Evolutionary conservation across 2,888 invertebrate genomes (phyloP), one percentile per base, ranked within the genome.

Genomic region (Orthosia gracilis): DNA sequence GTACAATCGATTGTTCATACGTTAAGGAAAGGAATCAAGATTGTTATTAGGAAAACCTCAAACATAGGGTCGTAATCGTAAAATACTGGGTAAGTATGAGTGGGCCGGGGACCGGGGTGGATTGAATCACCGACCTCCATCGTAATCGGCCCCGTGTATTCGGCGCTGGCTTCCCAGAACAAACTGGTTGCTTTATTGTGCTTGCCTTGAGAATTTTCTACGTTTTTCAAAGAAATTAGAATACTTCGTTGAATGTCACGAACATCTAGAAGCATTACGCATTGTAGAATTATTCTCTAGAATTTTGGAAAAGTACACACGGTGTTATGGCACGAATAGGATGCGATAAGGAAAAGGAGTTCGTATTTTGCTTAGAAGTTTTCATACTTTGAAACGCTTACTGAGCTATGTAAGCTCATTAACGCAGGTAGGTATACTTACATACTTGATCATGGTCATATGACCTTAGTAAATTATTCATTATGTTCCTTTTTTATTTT

Each of bases 101-200:
- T 75, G 80, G 73, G 85, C 71, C 62, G 7, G 45, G 4, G 45
- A 9, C 40, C 45, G 83, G 87, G 90, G 89, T 87, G 86, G 82
- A 80, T 88, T 92, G 92, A 92, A 88, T 92, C 92, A 92, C 89
- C 89, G 93, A 85, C 94, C 93, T 93, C 92, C 89, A 89, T 26
- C 45, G 69, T 83, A 82, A 80, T 82, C 84, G 75, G 84, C 80
- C 71, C 21, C 54, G 62, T 75, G 69, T 76, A 71, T 76, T 79
- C 79, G 72, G 76, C 73, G 59, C 69, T 50, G 47, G 68, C 62
- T 87, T 88, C 88, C 73, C 64, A 80, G 87, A 87, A 87, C 71
- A 15, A 78, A 52, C 47, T 69, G 21, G 59, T 75, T 65, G 50
- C 52, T 77, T 80, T 80, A 82, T 73, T 78, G 69, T 58, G 47